A percentile compares a stretch with the other conserved stretches of the same genome.
Conservation (phyloP, 1,140 invertebrate genomes). For the Caenorhabditis brenneri region DNA sequence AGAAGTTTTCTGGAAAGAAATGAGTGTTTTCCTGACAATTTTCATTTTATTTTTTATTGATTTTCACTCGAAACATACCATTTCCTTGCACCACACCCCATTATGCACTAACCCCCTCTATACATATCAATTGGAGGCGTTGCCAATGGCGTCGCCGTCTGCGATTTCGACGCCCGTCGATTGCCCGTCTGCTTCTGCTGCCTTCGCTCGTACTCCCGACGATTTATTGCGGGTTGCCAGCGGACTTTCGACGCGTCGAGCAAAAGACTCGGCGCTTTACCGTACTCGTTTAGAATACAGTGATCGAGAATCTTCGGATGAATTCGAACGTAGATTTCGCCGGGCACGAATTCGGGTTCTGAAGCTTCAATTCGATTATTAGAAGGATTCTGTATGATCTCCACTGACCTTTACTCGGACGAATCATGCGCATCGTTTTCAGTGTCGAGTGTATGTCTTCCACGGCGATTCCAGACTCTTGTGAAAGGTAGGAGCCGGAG, state of each 20-base stretch:
- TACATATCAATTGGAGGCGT: background rate
- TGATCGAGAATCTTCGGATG: conserved; percentile 9
- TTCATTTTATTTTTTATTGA: no score
- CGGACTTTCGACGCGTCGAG: conserved; percentile 10
- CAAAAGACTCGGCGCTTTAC: conserved; percentile 9
- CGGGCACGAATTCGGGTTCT: background rate
- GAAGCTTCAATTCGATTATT: background rate
- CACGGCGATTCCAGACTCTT: conserved; percentile 28
- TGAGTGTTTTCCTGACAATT: no score
- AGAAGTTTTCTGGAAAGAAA: no score
- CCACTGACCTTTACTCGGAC: background rate
- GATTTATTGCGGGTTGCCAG: background rate
- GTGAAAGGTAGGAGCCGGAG: conserved; percentile 5
- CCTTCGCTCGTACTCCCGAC: background rate
- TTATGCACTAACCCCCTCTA: no score
- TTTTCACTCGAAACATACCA: no score
- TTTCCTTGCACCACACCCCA: no score
- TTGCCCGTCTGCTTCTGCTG: background rate
- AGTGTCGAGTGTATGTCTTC: conserved; percentile 54
- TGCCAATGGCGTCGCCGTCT: background rate
- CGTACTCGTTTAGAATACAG: background rate
- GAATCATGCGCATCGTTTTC: background rate
- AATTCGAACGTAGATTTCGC: background rate
- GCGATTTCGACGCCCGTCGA: background rate
- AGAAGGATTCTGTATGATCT: background rate